These are phyloP conservation scores for Drosophila ananassae DNA, from an alignment of 1,140 invertebrate species.

Conservation along the genomic window DNA sequence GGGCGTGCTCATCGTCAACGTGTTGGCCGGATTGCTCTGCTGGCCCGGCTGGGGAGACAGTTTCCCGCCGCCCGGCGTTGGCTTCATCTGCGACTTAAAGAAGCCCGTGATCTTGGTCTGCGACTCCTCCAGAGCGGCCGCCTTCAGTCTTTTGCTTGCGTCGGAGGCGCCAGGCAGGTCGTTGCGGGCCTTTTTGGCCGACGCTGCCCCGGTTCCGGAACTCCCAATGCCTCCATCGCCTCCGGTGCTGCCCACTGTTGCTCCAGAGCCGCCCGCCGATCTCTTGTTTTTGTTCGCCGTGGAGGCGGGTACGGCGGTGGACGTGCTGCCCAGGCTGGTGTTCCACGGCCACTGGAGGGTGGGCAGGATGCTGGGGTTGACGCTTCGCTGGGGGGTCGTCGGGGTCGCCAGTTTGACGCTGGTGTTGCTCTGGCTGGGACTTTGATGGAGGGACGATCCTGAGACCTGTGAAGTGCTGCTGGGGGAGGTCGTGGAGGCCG, in stretches of 20 bases:
- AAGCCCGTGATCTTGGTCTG: conserved; percentile 90
- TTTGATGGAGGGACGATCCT: conserved; percentile 31
- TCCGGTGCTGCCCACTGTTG: background rate
- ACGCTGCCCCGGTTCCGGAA: conserved; percentile 28
- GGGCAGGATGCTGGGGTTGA: conserved; percentile 46
- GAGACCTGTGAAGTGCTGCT: conserved; percentile 20
- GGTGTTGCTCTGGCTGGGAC: conserved; percentile 21
- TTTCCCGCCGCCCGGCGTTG: conserved; percentile 84
- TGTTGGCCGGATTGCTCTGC: conserved; percentile 54
- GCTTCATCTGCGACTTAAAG: conserved; percentile 91
- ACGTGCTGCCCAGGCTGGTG: conserved; percentile 67
- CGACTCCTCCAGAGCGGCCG: conserved; percentile 77
- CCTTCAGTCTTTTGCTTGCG: conserved; percentile 82
- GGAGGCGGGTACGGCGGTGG: conserved; percentile 63
- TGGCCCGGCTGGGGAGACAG: conserved; percentile 52
- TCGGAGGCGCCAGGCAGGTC: conserved; percentile 32
- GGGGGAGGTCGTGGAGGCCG: conserved; percentile 28
- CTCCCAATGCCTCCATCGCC: conserved; percentile 4
- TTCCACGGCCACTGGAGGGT: conserved; percentile 77
- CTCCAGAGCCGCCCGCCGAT: conserved; percentile 27
- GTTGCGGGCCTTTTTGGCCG: conserved; percentile 61
- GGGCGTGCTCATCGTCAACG: conserved; percentile 77
- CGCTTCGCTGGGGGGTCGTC: conserved; percentile 36
- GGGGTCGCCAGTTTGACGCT: conserved; percentile 54
- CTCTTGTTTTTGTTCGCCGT: conserved; percentile 53